These are phyloP conservation scores for Holothuria glaberrima DNA, from an alignment of 35 echinoderm and acorn worm genomes.

Conservation along the genomic window DNA sequence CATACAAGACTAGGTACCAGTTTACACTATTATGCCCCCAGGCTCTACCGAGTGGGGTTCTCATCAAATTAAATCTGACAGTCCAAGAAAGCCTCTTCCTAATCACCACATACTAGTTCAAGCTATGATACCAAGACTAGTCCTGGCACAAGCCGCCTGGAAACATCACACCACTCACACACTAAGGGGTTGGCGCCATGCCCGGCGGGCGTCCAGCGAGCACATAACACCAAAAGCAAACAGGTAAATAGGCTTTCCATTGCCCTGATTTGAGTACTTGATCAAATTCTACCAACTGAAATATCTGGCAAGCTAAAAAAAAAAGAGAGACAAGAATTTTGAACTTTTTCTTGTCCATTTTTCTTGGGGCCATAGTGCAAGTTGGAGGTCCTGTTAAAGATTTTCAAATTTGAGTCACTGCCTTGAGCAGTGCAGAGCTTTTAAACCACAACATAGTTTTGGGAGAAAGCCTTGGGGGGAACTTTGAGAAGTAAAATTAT, in stretches of 20 bases:
- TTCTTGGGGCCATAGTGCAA: conserved; percentile 23
- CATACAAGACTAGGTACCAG: conserved; percentile 4
- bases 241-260: conserved; percentile 78
- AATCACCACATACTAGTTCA: conserved; percentile 51
- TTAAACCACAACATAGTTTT: conserved; percentile 46
- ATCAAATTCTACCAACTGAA: conserved; percentile 44
- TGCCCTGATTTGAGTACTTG: conserved; percentile 20
- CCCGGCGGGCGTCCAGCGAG: conserved; percentile 62
- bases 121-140: conserved; percentile 28
- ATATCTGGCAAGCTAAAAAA: neutral
- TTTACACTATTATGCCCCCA: conserved; percentile 50
- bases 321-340: conserved; percentile 26
- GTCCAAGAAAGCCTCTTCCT: conserved; percentile 71
- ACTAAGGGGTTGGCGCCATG: conserved; percentile 84
- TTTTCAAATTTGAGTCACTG: conserved; percentile 1
- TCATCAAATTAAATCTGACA: conserved; percentile 82
- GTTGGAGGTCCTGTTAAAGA: conserved; percentile 40
- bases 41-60: conserved; percentile 48
- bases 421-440: conserved; percentile 10
- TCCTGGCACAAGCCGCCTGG: conserved; percentile 38
- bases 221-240: conserved; percentile 83
- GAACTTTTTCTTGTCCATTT: conserved; percentile 25
- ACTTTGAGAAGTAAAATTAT: neutral
- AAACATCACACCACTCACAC: conserved; percentile 83
- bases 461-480: conserved; percentile 31